Evolutionary conservation across 2,113 vertebrate species (phyloP).

Genomic region (Pseudois nayaur): DNA sequence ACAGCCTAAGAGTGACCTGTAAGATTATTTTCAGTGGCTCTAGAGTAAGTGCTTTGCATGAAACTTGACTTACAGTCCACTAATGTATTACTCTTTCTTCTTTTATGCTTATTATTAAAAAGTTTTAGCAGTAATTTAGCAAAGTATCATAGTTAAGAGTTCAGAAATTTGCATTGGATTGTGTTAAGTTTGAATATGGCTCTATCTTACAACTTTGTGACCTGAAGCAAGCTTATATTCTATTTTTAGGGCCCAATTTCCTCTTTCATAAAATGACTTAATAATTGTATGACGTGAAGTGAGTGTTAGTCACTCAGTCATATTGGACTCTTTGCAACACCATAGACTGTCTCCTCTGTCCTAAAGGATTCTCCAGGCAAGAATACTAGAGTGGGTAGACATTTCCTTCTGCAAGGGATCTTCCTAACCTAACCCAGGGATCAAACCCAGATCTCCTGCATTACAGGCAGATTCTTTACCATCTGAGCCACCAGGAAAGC

Average conservation of each 20-base stretch:
- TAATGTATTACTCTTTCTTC: not conserved
- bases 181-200: not conserved
- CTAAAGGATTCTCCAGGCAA: not conserved
- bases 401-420: not conserved
- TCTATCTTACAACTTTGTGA: not conserved
- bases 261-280: not conserved
- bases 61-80: not conserved
- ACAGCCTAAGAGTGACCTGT: not conserved
- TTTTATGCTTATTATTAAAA: not conserved
- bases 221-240: not conserved
- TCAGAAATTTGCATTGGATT: not conserved
- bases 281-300: not conserved
- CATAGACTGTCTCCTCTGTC: not conserved
- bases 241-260: not conserved
- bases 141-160: not conserved
- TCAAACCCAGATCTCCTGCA: not conserved
- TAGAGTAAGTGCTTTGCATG: not conserved
- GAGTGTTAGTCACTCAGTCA: not conserved
- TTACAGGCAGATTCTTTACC: not conserved
- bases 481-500: not conserved
- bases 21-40: not conserved
- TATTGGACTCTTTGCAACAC: not conserved
- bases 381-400: not conserved
- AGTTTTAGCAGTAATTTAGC: not conserved
- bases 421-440: not conserved